phyloP scores from a whole-genome alignment of 2,113 vertebrate genomes.

The Ancistrus triradiatus region DNA sequence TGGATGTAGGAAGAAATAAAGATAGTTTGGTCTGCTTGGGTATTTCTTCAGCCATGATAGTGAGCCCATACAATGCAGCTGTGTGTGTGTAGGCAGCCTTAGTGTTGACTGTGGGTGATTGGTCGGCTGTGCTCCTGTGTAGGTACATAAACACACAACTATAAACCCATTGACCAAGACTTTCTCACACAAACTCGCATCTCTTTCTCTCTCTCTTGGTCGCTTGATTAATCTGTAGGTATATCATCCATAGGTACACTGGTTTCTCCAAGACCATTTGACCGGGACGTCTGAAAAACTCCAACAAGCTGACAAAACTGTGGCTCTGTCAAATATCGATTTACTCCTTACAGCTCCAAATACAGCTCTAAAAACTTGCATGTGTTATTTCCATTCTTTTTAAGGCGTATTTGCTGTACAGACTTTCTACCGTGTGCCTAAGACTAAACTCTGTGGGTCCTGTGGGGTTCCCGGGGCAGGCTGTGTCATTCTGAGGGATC shows the following conservation, averaged over 20 bases:
- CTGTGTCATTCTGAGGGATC: slow-evolving; percentile 38
- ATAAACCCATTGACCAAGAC: not conserved
- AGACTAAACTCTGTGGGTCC: not conserved
- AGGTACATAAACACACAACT: slow-evolving; percentile 13
- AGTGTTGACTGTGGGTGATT: not conserved
- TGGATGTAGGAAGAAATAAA: slow-evolving; percentile 59
- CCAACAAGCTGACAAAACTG: too few species aligned
- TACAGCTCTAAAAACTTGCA: too few species aligned
- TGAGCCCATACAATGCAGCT: slow-evolving; percentile 20
- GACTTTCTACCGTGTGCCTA: too few species aligned
- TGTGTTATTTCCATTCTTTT: too few species aligned
- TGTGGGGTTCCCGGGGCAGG: slow-evolving; percentile 11
- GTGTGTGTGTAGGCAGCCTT: slow-evolving; percentile 11
- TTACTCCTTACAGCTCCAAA: too few species aligned
- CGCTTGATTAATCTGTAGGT: too few species aligned
- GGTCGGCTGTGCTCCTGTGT: not conserved
- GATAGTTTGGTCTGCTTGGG: slow-evolving; percentile 35
- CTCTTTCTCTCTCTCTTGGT: too few species aligned
- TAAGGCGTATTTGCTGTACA: too few species aligned
- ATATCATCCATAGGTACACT: too few species aligned
- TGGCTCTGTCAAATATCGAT: too few species aligned
- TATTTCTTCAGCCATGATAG: slow-evolving; percentile 30
- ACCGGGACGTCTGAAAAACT: too few species aligned
- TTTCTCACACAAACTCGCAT: not conserved
- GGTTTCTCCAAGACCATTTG: too few species aligned